Conservation (phyloP, 2,888 invertebrate genomes). For the Nipponacmea schrenckii region DNA sequence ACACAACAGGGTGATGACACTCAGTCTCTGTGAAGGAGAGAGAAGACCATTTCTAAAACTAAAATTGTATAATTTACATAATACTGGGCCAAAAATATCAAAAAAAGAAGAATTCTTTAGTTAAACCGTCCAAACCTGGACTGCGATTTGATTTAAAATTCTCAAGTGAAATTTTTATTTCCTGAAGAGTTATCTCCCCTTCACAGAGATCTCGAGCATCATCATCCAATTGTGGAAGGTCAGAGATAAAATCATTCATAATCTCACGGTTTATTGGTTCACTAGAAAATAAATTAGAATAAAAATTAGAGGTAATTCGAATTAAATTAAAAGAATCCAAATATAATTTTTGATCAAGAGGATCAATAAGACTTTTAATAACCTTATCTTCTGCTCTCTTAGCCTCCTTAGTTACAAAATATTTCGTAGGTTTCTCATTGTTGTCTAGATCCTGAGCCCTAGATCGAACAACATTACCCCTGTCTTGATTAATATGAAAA, state of each 20-base stretch:
- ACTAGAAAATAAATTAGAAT: conserved; percentile 12
- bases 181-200: neutral
- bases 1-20: neutral
- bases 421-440: neutral
- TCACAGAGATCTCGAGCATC: neutral
- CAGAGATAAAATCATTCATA: neutral
- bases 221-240: neutral
- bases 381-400: neutral
- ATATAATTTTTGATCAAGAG: neutral
- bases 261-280: neutral
- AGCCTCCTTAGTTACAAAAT: neutral
- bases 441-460: neutral
- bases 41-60: neutral
- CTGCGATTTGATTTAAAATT: neutral
- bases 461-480: neutral
- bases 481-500: neutral
- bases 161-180: neutral
- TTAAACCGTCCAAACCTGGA: neutral
- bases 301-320: neutral
- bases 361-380: neutral
- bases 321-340: neutral
- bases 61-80: neutral
- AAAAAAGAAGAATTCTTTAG: neutral
- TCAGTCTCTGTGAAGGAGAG: neutral
- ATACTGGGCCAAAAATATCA: neutral